Evolutionary conservation across 2,888 invertebrate genomes (phyloP).

Genomic region (Eupithecia subfuscata): DNA sequence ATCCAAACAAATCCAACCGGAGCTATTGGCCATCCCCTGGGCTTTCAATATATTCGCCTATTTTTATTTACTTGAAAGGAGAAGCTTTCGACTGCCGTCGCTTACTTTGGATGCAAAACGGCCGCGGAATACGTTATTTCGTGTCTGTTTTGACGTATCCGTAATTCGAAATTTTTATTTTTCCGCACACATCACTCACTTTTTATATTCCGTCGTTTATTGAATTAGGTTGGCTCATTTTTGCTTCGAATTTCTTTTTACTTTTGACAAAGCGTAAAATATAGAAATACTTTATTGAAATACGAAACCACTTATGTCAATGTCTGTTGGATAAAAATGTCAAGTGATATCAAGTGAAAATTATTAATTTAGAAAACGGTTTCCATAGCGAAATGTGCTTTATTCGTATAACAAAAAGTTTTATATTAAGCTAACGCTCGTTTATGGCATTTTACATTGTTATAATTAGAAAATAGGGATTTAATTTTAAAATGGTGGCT

Average conservation of each 20-base stretch:
- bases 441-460: background rate
- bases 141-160: slow-evolving; percentile 50
- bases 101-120: slow-evolving; percentile 63
- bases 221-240: slow-evolving; percentile 8
- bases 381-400: background rate
- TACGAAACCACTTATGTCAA: slow-evolving; percentile 30
- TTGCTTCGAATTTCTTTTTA: slow-evolving; percentile 16
- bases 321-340: slow-evolving; percentile 19
- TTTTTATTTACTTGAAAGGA: slow-evolving; percentile 75
- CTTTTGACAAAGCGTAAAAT: slow-evolving; percentile 1
- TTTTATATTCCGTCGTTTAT: slow-evolving; percentile 7
- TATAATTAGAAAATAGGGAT: slow-evolving; percentile 46
- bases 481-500: slow-evolving; percentile 78
- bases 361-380: background rate
- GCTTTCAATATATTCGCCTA: slow-evolving; percentile 77
- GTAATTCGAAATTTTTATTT: slow-evolving; percentile 43
- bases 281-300: background rate
- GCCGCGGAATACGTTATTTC: slow-evolving; percentile 68
- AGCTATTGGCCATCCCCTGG: slow-evolving; percentile 79
- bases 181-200: slow-evolving; percentile 26
- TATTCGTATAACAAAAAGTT: background rate
- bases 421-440: background rate
- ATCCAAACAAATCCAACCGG: slow-evolving; percentile 70
- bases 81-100: slow-evolving; percentile 59
- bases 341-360: slow-evolving; percentile 7